Evolutionary conservation across 2,113 vertebrate genomes (phyloP).

Genomic region (Peromyscus maniculatus): DNA sequence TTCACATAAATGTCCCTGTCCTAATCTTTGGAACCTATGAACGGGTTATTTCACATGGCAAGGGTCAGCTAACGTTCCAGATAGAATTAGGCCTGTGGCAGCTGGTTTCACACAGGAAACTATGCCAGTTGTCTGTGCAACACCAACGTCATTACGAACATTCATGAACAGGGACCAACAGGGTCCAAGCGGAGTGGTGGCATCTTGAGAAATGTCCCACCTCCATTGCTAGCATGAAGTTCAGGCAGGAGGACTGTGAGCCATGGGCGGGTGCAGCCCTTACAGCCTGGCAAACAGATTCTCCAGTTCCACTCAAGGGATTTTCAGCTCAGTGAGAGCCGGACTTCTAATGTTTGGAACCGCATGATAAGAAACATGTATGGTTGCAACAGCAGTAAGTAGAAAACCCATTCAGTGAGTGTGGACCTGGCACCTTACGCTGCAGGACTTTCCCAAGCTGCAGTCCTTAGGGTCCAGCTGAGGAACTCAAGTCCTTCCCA

Average conservation of each 20-base stretch:
- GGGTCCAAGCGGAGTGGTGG: background rate
- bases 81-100: background rate
- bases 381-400: background rate
- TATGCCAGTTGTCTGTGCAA: background rate
- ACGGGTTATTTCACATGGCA: background rate
- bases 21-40: background rate
- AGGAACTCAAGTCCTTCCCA: background rate
- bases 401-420: background rate
- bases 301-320: background rate
- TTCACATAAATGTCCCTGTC: background rate
- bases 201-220: background rate
- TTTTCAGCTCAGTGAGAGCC: background rate
- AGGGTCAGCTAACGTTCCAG: background rate
- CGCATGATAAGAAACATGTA: background rate
- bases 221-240: background rate
- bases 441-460: background rate
- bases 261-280: background rate
- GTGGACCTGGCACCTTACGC: background rate
- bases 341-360: background rate
- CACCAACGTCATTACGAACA: background rate
- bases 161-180: background rate
- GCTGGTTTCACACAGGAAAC: background rate
- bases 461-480: background rate
- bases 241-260: background rate
- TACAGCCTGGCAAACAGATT: background rate